A percentile compares a stretch with the other conserved stretches of the same genome.
Evolutionary conservation across 1,140 invertebrate genomes (phyloP).

Genomic region (Mesaphorura yosii): DNA sequence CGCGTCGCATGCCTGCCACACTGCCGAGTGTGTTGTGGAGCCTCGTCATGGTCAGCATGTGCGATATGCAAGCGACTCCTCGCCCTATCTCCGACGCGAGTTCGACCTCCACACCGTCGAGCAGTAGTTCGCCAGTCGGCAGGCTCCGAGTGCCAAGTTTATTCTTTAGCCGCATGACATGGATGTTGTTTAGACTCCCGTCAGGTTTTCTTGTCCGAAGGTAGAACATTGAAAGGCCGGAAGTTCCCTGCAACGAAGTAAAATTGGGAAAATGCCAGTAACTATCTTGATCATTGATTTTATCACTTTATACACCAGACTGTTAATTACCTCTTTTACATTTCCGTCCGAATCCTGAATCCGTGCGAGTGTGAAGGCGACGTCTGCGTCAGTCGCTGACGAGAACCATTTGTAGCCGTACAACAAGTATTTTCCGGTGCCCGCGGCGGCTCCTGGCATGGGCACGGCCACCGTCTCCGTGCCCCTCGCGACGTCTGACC

Average conservation of each 20-base stretch:
- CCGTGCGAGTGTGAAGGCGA: constrained; percentile 45
- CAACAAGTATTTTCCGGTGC: constrained; percentile 38
- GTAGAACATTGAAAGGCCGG: constrained; percentile 46
- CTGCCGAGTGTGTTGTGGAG: constrained; percentile 44
- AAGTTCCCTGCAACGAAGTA: constrained; percentile 36
- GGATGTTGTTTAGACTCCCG: constrained; percentile 42
- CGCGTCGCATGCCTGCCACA: constrained; percentile 42
- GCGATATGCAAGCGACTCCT: constrained; percentile 45
- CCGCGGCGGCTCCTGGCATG: constrained; percentile 31
- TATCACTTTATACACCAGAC: background rate
- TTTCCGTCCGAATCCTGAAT: constrained; percentile 38
- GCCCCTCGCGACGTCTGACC: constrained; percentile 48
- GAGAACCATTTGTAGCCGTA: constrained; percentile 51
- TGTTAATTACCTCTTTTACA: constrained; percentile 33
- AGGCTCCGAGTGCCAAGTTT: constrained; percentile 47
- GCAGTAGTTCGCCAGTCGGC: constrained; percentile 48
- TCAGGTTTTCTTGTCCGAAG: constrained; percentile 37
- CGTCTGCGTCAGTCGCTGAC: constrained; percentile 49
- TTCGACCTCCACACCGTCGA: constrained; percentile 42
- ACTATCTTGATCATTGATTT: background rate
- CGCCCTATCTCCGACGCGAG: constrained; percentile 43
- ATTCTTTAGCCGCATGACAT: constrained; percentile 46
- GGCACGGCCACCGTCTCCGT: constrained; percentile 46
- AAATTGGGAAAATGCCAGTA: background rate
- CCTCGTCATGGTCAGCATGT: constrained; percentile 47